Evolutionary conservation across 2,113 vertebrate genomes (phyloP).

Genomic region (Cyphomyrus plagiostoma): DNA sequence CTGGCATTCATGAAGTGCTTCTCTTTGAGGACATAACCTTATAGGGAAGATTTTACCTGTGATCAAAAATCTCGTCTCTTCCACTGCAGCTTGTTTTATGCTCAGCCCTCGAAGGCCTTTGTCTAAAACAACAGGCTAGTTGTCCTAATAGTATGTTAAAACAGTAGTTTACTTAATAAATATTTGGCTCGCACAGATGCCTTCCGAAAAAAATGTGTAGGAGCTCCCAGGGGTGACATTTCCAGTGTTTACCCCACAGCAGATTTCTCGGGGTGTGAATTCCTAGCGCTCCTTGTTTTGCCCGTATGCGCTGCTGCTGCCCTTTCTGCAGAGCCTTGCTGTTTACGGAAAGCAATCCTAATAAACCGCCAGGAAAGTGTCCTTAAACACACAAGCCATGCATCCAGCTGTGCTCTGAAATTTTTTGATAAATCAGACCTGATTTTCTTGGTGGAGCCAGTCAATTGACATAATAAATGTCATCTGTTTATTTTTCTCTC

Average conservation of each 20-base stretch:
- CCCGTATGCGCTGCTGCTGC: not conserved
- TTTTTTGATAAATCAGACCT: not conserved
- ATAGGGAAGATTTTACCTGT: not conserved
- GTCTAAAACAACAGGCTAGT: slow-evolving; percentile 2
- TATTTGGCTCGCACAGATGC: not conserved
- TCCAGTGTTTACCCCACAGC: not conserved
- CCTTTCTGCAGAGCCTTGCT: not conserved
- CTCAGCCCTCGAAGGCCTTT: not conserved
- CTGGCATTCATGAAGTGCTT: not conserved
- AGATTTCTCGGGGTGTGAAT: not conserved
- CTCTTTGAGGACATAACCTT: not conserved
- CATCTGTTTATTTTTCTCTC: not conserved
- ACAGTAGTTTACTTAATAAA: not conserved
- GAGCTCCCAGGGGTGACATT: not conserved
- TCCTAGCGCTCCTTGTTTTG: not conserved
- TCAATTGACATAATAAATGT: slow-evolving; percentile 12
- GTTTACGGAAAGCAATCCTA: not conserved
- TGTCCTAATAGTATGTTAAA: slow-evolving; percentile 14
- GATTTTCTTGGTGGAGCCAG: not conserved
- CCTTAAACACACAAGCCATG: not conserved
- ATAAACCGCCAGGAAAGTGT: not conserved
- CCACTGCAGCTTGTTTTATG: not conserved
- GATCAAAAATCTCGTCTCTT: not conserved
- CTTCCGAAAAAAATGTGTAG: not conserved
- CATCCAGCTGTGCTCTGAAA: not conserved